A percentile compares a stretch with the other conserved stretches of the same genome.
Conservation (phyloP, 2,113 vertebrate genomes). For the Embiotoca jacksoni region DNA sequence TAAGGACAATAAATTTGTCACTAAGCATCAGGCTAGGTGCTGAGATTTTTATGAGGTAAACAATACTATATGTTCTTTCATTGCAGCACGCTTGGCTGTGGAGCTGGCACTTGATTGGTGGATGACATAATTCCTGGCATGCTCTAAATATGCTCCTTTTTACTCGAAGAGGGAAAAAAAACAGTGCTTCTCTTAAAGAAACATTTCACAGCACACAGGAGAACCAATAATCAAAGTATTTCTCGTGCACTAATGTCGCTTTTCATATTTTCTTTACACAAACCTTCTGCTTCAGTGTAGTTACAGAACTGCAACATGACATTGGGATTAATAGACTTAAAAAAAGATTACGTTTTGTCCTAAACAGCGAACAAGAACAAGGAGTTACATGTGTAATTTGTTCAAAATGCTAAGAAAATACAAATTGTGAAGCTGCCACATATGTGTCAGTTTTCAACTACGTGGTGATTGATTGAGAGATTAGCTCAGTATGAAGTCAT, state of each 20-base stretch:
- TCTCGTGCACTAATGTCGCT: constrained; percentile 32
- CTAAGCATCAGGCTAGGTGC: constrained; percentile 87
- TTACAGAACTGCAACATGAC: constrained; percentile 11
- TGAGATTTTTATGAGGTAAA: constrained; percentile 94
- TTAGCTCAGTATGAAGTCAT: constrained; percentile 64
- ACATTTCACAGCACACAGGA: constrained; percentile 79
- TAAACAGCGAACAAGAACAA: constrained; percentile 6
- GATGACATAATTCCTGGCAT: constrained; percentile 97
- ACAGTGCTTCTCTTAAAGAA: constrained; percentile 82
- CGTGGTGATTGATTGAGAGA: constrained; percentile 57
- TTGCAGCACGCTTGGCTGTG: constrained; percentile 87
- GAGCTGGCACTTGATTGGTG: constrained; percentile 86
- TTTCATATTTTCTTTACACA: constrained; percentile 60
- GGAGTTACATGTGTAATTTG: constrained; percentile 12
- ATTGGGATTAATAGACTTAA: constrained; percentile 32
- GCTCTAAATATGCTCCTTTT: constrained; percentile 87
- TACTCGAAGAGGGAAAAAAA: constrained; percentile 77
- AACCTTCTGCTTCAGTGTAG: constrained; percentile 29
- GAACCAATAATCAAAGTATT: constrained; percentile 77
- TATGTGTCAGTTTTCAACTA: constrained; percentile 44
- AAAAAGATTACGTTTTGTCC: constrained; percentile 13
- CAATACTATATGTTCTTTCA: constrained; percentile 93
- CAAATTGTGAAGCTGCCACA: constrained; percentile 28
- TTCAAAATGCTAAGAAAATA: constrained; percentile 32
- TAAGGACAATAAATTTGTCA: constrained; percentile 90